Conservation (phyloP, 1,140 invertebrate genomes). For the Xylocopa sonorina region DNA sequence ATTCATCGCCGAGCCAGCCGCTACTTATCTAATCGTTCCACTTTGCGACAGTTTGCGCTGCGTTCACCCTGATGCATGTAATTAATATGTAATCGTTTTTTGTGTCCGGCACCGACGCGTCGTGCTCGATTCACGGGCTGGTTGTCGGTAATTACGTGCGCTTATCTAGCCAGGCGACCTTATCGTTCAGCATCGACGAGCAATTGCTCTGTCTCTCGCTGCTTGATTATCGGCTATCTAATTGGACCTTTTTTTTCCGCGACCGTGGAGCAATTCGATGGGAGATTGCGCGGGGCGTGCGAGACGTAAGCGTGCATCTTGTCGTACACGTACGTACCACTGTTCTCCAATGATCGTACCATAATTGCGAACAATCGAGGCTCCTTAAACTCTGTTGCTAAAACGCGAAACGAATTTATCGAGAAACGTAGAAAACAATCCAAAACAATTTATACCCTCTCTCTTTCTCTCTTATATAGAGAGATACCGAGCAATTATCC, state of each 20-base stretch:
- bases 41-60: conserved; percentile 51
- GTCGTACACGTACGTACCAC: background rate
- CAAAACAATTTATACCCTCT: too few relatives aligned
- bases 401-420: too few relatives aligned
- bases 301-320: background rate
- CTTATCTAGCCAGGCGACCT: conserved; percentile 27
- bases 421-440: too few relatives aligned
- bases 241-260: background rate
- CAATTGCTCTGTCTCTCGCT: conserved; percentile 32
- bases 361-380: background rate
- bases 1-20: conserved; percentile 47
- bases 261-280: background rate
- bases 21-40: conserved; percentile 64
- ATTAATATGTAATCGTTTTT: conserved; percentile 53
- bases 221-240: conserved; percentile 5
- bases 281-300: background rate
- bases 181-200: conserved; percentile 36
- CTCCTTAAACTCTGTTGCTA: too few relatives aligned
- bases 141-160: conserved; percentile 31
- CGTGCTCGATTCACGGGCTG: background rate
- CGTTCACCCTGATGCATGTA: conserved; percentile 44
- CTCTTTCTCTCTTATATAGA: too few relatives aligned
- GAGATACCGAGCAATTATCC: too few relatives aligned
- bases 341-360: background rate
- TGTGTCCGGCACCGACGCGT: background rate